Conservation (phyloP, 2,888 invertebrate genomes). For the Seladonia tumulorum region DNA sequence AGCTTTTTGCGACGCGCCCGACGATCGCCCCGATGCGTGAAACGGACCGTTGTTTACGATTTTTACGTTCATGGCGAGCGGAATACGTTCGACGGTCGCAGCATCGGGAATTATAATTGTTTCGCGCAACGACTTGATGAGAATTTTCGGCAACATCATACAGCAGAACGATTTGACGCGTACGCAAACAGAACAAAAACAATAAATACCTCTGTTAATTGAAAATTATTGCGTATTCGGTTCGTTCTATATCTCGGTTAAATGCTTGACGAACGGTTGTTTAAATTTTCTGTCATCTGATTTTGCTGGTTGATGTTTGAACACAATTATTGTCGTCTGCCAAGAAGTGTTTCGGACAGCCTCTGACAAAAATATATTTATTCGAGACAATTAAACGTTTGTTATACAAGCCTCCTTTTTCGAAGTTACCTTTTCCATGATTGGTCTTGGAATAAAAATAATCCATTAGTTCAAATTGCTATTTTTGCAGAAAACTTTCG, state of each 20-base stretch:
- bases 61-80: background rate
- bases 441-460: background rate
- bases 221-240: background rate
- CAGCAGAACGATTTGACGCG: background rate
- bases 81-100: background rate
- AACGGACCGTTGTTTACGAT: background rate
- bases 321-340: background rate
- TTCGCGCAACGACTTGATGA: background rate
- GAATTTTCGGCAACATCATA: background rate
- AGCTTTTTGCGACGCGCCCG: background rate
- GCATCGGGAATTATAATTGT: background rate
- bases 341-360: background rate
- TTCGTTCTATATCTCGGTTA: background rate
- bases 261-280: background rate
- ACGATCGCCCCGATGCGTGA: background rate
- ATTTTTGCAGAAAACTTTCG: background rate
- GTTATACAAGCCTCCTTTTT: too few relatives aligned
- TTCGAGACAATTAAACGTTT: too few relatives aligned
- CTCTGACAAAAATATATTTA: too few relatives aligned
- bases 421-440: background rate
- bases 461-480: background rate
- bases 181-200: background rate
- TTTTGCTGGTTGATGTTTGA: background rate
- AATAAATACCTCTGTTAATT: background rate
- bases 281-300: background rate